Evolutionary conservation across 1,140 invertebrate species (phyloP).

Genomic region (Drosophila rhopaloa): DNA sequence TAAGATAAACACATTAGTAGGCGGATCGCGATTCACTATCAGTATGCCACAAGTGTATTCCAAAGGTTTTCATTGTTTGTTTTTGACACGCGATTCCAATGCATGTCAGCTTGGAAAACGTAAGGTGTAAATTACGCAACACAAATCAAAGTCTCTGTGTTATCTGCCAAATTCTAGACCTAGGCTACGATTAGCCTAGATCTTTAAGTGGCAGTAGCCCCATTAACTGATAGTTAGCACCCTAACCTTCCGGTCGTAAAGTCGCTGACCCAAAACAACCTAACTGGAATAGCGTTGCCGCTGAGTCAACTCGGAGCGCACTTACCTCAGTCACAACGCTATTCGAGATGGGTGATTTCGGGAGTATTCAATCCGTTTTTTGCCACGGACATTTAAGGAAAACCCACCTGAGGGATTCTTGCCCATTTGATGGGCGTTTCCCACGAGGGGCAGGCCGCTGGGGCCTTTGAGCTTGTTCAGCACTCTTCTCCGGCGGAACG

Average conservation of each 20-base stretch:
- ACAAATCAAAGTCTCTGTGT: slow-evolving; percentile 4
- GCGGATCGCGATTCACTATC: not conserved
- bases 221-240: slow-evolving; percentile 13
- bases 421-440: slow-evolving; percentile 73
- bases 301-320: slow-evolving; percentile 42
- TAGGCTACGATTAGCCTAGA: not conserved
- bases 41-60: not conserved
- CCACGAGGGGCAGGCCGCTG: slow-evolving; percentile 59
- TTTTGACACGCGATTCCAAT: slow-evolving; percentile 6
- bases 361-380: not conserved
- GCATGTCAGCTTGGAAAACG: no score
- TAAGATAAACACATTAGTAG: slow-evolving; percentile 4
- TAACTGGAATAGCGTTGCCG: slow-evolving; percentile 52
- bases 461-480: slow-evolving; percentile 63
- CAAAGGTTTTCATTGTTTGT: slow-evolving; percentile 1
- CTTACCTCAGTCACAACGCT: slow-evolving; percentile 64
- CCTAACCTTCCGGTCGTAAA: slow-evolving; percentile 1
- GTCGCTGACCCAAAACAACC: slow-evolving; percentile 41
- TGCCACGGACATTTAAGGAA: not conserved
- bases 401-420: slow-evolving; percentile 69
- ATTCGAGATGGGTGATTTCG: slow-evolving; percentile 63
- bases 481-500: slow-evolving; percentile 33
- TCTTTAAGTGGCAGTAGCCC: slow-evolving; percentile 5
- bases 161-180: slow-evolving; percentile 1
- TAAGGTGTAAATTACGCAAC: slow-evolving; percentile 1